These are phyloP conservation scores for Parnassius mnemosyne DNA, from an alignment of 2,888 invertebrate species.

Conservation along the genomic window DNA sequence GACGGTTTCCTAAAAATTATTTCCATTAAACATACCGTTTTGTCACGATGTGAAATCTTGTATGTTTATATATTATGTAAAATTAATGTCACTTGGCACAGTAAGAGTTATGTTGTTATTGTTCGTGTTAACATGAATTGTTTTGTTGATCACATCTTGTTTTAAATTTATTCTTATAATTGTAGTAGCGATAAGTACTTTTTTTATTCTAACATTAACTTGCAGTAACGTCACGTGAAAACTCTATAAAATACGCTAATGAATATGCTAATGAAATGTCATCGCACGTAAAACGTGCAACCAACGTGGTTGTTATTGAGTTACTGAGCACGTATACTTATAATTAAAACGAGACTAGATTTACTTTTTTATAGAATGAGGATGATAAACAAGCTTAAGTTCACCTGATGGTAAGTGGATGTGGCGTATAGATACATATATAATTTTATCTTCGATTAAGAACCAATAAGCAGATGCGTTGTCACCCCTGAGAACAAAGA, in stretches of 20 bases:
- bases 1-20: too few species aligned
- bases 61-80: neutral
- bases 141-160: neutral
- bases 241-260: constrained; percentile 13
- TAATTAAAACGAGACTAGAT: too few species aligned
- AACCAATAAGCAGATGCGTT: too few species aligned
- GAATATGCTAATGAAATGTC: constrained; percentile 11
- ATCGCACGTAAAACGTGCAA: constrained; percentile 3
- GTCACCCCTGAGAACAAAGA: too few species aligned
- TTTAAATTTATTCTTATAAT: neutral
- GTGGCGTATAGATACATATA: too few species aligned
- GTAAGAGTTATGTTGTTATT: constrained; percentile 1
- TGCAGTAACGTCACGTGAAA: constrained; percentile 7
- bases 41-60: too few species aligned
- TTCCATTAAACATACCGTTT: too few species aligned
- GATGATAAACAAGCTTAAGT: too few species aligned
- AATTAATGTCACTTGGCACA: neutral
- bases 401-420: too few species aligned
- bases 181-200: neutral
- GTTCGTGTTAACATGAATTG: neutral
- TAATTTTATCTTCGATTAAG: too few species aligned
- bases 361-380: too few species aligned
- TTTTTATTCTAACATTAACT: constrained; percentile 10
- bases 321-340: neutral
- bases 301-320: neutral